Evolutionary conservation across 2,113 vertebrate species (phyloP), one percentile per base, ranked within the genome.

Genomic region (Dendropsophus ebraccatus): DNA sequence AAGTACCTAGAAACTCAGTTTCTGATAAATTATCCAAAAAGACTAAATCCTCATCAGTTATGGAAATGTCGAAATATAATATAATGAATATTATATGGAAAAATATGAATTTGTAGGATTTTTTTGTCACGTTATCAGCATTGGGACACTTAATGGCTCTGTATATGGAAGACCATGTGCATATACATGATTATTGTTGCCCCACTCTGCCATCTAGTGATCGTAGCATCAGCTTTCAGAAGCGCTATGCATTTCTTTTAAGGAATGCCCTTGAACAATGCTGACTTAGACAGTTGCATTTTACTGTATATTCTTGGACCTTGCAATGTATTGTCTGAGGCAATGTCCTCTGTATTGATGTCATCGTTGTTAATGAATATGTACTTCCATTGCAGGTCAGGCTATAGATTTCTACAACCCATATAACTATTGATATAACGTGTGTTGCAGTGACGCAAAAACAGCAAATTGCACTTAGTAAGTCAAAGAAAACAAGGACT

Each of bases 181-280:
- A 25, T 19, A 56, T 25, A 60, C 5, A 62, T 37, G 14, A n/a
- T n/a, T 16, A 70, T 19, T 77, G 49, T 32, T 86, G 76, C 16
- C 47, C n/a, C 23, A 30, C 32, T 78, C 83, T 85, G 76, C 76
- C 76, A 72, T 60, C 84, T 86, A 81, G 84, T 60, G 62, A 81
- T 73, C 41, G 60, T 10, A 49, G 35, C 21, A 6, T 58, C 35
- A 60, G 52, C 11, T 21, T 62, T 60, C 77, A 62, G 19, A 81
- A 28, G 65, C 5, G 21, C 77, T 23, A 80, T 56, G 54, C 32
- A 35, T 23, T 60, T 58, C 35, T 52, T 21, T 23, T 35, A 19
- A 12, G 14, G n/a, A 10, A 45, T 62, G 50, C 54, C 77, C 54
- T 80, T 79, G 76, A 79, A 79, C 30, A 79, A 4, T 58, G 76